Evolutionary conservation across 2,797 vertebrate species (phyloP).

Genomic region (Australoheros facetus): DNA sequence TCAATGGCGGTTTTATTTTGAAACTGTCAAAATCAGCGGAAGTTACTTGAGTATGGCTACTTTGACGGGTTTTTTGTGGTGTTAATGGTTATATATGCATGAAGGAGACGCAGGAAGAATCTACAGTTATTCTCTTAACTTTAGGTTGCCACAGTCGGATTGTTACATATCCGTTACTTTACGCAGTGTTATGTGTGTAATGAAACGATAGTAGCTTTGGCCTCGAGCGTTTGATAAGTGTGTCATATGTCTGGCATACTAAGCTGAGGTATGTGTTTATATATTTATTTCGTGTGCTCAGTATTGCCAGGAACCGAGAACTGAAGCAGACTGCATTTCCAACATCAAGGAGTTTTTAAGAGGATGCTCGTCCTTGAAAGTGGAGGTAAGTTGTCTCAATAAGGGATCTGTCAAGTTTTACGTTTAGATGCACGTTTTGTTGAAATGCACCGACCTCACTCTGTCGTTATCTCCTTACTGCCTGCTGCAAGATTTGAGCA

Average conservation of each 20-base stretch:
- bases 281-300: constrained; percentile 71
- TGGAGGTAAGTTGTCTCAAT: constrained; percentile 88
- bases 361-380: constrained; percentile 88
- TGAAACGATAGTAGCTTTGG: neutral
- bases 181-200: neutral
- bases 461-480: constrained; percentile 10
- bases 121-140: constrained; percentile 57
- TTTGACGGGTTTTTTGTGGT: constrained; percentile 37
- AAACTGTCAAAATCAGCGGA: constrained; percentile 57
- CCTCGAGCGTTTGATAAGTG: neutral
- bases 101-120: constrained; percentile 60
- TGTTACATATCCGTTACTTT: neutral
- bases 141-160: neutral
- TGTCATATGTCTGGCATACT: constrained; percentile 22
- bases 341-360: constrained; percentile 94
- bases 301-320: constrained; percentile 91
- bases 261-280: constrained; percentile 55
- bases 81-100: constrained; percentile 57
- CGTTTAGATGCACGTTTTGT: neutral
- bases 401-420: constrained; percentile 14
- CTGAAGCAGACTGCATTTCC: constrained; percentile 87
- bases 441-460: constrained; percentile 18
- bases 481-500: constrained; percentile 29
- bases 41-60: constrained; percentile 7
- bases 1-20: constrained; percentile 58